These are phyloP conservation scores for Xiphorhynchus erythropygius DNA, from an alignment of 2,797 vertebrate genomes.

Conservation along the genomic window DNA sequence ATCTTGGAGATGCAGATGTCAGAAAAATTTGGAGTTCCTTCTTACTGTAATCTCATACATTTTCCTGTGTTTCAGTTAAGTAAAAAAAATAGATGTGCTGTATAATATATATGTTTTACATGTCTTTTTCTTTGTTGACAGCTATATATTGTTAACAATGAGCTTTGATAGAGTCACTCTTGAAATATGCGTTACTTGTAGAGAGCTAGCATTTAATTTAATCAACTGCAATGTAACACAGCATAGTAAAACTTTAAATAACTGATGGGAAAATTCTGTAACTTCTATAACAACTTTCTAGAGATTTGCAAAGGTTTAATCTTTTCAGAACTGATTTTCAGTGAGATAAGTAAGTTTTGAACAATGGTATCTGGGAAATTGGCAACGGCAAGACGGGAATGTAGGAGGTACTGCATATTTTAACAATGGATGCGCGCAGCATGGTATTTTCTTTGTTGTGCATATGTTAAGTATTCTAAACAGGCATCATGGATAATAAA, in stretches of 20 bases:
- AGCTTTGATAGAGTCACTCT: neutral
- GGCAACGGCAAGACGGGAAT: accelerated
- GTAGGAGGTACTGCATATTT: neutral
- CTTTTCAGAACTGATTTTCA: neutral
- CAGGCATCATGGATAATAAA: neutral
- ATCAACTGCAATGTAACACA: neutral
- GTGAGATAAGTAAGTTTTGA: neutral
- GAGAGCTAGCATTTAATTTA: neutral
- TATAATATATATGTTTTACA: neutral
- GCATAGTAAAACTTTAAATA: neutral
- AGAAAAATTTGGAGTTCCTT: neutral
- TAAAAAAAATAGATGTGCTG: neutral
- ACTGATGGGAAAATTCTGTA: neutral
- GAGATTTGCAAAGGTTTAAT: neutral
- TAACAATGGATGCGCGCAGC: neutral
- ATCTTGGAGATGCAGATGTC: neutral
- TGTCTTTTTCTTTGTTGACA: neutral
- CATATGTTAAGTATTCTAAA: neutral
- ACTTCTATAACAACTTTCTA: neutral
- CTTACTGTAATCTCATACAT: neutral
- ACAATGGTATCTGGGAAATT: neutral
- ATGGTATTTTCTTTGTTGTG: neutral
- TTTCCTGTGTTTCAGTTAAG: neutral
- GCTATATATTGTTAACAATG: neutral
- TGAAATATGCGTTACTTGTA: neutral